Percentiles rank a stretch among this genome's conserved stretches.
phyloP scores from a whole-genome alignment of 2,797 vertebrate genomes.

The Manis crassicaudata region DNA sequence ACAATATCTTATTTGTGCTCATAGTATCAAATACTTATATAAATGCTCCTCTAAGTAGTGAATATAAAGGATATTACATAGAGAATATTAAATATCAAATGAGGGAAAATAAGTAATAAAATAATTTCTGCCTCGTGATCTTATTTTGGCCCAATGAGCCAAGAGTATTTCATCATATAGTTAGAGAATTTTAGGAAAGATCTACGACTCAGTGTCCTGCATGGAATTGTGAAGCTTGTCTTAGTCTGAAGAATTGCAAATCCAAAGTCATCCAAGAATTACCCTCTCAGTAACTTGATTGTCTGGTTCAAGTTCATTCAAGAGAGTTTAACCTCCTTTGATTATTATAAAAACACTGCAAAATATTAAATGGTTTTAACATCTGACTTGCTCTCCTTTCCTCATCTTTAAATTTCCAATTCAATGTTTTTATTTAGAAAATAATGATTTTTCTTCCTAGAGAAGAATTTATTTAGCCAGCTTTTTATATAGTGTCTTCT shows the following conservation, averaged over 20 bases:
- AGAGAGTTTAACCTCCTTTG: neutral
- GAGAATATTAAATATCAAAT: neutral
- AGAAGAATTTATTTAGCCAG: neutral
- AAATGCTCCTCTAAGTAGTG: neutral
- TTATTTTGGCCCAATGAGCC: neutral
- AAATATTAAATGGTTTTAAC: neutral
- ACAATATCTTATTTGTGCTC: neutral
- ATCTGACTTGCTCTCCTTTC: neutral
- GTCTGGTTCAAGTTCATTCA: neutral
- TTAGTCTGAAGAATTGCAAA: neutral
- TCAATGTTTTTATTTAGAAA: constrained; percentile 20
- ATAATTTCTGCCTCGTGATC: neutral
- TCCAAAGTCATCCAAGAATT: no score
- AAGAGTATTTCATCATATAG: neutral
- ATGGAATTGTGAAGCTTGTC: neutral
- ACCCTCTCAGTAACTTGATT: neutral
- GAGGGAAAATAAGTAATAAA: neutral
- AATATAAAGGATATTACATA: neutral
- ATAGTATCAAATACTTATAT: neutral
- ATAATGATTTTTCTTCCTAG: neutral
- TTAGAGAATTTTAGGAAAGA: neutral
- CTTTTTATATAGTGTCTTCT: neutral
- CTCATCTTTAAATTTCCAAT: neutral
- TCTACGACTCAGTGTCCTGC: neutral
- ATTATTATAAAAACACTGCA: neutral